Percentiles rank a stretch among this genome's conserved stretches.
These are phyloP conservation scores for Temnothorax ravouxi DNA, from an alignment of 2,888 invertebrate species.

Conservation along the genomic window DNA sequence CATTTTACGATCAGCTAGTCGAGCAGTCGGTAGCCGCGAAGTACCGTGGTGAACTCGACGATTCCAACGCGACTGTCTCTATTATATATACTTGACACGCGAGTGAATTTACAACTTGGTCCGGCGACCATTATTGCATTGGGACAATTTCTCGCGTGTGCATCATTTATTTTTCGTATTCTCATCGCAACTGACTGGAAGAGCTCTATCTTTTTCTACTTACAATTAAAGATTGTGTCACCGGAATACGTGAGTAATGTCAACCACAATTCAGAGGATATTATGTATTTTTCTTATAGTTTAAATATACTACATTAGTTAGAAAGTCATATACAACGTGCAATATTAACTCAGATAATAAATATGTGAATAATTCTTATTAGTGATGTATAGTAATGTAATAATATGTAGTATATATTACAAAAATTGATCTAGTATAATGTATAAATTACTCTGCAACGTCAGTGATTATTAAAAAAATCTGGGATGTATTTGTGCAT, in stretches of 20 bases:
- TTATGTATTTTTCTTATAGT: neutral
- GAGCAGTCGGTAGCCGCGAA: conserved; percentile 57
- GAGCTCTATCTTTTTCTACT: neutral
- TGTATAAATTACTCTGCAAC: neutral
- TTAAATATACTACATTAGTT: neutral
- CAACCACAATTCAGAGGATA: neutral
- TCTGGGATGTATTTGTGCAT: neutral
- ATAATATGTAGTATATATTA: neutral
- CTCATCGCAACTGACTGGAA: neutral
- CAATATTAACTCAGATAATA: neutral
- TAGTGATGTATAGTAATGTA: neutral
- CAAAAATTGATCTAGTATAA: neutral
- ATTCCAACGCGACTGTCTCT: conserved; percentile 39
- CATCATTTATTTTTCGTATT: neutral
- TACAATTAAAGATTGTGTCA: neutral
- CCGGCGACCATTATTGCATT: neutral
- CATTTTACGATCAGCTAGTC: conserved; percentile 65
- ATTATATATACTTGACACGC: conserved; percentile 43
- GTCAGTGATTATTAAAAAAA: neutral
- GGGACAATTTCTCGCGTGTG: conserved; percentile 3
- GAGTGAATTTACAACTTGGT: conserved; percentile 46
- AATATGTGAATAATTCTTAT: neutral
- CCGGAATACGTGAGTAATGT: conserved; percentile 33
- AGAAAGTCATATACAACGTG: too few relatives aligned
- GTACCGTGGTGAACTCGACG: conserved; percentile 53